These are phyloP conservation scores for Andrena marginata DNA, from an alignment of 2,888 invertebrate genomes.

Conservation along the genomic window DNA sequence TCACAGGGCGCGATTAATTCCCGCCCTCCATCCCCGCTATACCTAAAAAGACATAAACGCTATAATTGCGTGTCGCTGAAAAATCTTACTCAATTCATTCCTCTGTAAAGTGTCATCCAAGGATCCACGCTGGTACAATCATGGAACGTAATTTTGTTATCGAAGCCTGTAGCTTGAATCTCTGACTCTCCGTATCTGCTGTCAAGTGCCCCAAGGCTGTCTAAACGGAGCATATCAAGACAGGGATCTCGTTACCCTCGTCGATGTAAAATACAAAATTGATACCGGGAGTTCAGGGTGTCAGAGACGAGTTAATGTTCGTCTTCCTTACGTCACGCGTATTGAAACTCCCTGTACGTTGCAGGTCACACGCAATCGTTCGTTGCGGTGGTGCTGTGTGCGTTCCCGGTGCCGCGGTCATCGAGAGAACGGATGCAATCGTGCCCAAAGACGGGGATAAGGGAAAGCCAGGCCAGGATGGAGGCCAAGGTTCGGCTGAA, in stretches of 20 bases:
- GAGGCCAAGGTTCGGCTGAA: conserved; percentile 61
- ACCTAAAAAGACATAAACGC: background rate
- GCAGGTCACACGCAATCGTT: background rate
- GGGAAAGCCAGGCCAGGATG: conserved; percentile 17
- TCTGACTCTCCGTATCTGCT: no score
- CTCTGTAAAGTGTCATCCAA: no score
- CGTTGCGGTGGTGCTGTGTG: background rate
- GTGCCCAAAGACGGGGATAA: conserved; percentile 11
- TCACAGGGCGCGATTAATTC: conserved; percentile 48
- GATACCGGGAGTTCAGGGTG: no score
- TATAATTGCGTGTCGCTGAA: background rate
- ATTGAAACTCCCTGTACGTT: background rate
- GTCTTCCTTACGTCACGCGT: background rate
- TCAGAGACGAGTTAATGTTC: no score
- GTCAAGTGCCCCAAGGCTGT: no score
- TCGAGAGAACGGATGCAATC: conserved; percentile 13
- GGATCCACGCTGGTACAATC: no score
- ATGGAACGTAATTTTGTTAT: no score
- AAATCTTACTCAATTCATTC: background rate
- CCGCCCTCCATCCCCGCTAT: conserved; percentile 33
- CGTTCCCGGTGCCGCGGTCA: conserved; percentile 13
- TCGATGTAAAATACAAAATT: no score
- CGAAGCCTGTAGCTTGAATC: no score
- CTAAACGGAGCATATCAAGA: no score
- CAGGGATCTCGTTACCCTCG: no score